phyloP scores from a whole-genome alignment of 2,888 invertebrate genomes.

The Eudemis profundana region DNA sequence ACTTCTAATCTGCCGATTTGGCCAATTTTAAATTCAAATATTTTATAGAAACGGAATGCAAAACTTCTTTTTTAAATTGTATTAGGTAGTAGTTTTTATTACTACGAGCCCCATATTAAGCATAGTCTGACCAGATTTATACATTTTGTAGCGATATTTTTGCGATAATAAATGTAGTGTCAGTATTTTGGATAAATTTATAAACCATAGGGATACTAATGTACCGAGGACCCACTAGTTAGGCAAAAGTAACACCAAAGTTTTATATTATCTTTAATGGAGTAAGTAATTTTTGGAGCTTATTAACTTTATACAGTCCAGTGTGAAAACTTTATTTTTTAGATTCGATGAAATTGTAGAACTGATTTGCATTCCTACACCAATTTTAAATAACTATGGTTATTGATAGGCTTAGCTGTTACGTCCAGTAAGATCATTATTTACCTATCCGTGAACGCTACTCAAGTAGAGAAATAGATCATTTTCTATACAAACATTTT shows the following conservation, averaged over 20 bases:
- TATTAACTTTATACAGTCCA: conserved; percentile 65
- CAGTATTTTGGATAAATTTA: conserved; percentile 80
- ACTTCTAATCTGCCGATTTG: conserved; percentile 40
- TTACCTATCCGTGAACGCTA: conserved; percentile 51
- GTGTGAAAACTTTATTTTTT: conserved; percentile 37
- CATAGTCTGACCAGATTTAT: conserved; percentile 71
- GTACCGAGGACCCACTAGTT: conserved; percentile 77
- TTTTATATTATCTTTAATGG: conserved; percentile 60
- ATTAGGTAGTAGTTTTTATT: conserved; percentile 47
- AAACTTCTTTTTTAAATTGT: conserved; percentile 7
- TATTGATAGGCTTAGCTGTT: conserved; percentile 70
- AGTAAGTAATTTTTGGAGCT: conserved; percentile 74
- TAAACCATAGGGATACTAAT: conserved; percentile 66
- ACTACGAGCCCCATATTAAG: conserved; percentile 56
- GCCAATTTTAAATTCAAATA: background rate
- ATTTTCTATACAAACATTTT: conserved; percentile 12
- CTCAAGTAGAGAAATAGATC: conserved; percentile 18
- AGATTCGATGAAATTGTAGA: conserved; percentile 28
- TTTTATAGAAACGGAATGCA: conserved; percentile 1
- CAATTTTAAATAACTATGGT: conserved; percentile 55
- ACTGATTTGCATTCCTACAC: conserved; percentile 46
- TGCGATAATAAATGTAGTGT: conserved; percentile 71
- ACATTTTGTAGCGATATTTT: conserved; percentile 78
- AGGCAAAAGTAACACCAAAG: conserved; percentile 79
- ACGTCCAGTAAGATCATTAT: conserved; percentile 66